These are phyloP conservation scores for Lutraria rhynchaena DNA, from an alignment of 1,140 invertebrate species.

Conservation along the genomic window DNA sequence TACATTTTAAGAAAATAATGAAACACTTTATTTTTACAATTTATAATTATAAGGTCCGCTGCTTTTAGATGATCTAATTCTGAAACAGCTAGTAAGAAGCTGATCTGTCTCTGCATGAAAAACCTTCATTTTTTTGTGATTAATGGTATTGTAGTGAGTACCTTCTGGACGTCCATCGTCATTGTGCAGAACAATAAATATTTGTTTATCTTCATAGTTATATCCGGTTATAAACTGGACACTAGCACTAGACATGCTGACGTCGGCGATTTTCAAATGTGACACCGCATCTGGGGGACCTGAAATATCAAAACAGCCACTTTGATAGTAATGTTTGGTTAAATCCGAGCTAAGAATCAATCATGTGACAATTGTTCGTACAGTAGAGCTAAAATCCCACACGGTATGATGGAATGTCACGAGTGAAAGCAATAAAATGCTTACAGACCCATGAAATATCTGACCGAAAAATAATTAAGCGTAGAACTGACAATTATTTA, in stretches of 20 bases:
- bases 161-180: background rate
- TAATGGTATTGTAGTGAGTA: no score
- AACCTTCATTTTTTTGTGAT: background rate
- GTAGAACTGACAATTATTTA: background rate
- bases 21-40: background rate
- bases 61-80: background rate
- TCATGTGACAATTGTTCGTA: background rate
- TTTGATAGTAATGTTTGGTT: no score
- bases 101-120: background rate
- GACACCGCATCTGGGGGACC: constrained; percentile 14
- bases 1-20: background rate
- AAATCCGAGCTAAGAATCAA: background rate
- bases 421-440: background rate
- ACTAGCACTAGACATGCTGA: constrained; percentile 1
- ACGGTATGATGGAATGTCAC: background rate
- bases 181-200: background rate
- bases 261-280: background rate
- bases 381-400: constrained; percentile 1
- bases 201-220: constrained; percentile 14
- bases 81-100: background rate
- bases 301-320: constrained; percentile 9
- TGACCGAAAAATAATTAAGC: background rate
- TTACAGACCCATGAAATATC: background rate
- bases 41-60: background rate
- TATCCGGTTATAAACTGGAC: constrained; percentile 19